A percentile compares a stretch with the other conserved stretches of the same genome.
These are phyloP conservation scores for Mus spretus DNA, from an alignment of 2,797 vertebrate species.

Conservation along the genomic window DNA sequence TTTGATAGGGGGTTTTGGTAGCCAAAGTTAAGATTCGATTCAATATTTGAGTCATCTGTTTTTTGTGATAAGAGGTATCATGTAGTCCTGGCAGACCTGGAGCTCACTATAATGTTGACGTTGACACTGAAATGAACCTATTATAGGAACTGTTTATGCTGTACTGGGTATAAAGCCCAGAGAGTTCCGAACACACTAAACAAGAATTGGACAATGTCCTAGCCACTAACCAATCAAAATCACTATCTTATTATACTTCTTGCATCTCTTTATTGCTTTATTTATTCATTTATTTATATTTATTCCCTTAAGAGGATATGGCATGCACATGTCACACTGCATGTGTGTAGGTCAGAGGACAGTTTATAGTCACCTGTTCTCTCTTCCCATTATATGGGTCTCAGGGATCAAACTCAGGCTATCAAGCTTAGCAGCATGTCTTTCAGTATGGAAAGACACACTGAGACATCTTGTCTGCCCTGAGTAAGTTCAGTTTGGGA, in stretches of 20 bases:
- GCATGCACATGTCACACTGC: background rate
- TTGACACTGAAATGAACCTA: background rate
- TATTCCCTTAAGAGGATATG: background rate
- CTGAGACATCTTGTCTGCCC: background rate
- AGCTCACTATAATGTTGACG: background rate
- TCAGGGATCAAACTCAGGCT: background rate
- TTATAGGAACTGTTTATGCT: background rate
- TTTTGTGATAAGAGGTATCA: background rate
- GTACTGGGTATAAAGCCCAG: background rate
- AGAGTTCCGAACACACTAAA: background rate
- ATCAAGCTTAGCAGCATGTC: background rate
- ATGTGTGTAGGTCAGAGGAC: background rate
- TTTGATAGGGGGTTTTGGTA: constrained; percentile 4
- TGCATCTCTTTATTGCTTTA: background rate
- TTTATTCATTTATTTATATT: background rate
- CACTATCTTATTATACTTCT: background rate
- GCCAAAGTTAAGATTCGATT: background rate
- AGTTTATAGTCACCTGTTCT: background rate
- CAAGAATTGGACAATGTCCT: background rate
- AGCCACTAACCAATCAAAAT: background rate
- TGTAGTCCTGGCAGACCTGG: background rate
- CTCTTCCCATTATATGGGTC: background rate
- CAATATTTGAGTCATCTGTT: background rate
- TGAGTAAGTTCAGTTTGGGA: background rate
- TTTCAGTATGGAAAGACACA: background rate